These are phyloP conservation scores for Zaprionus africanus DNA, from an alignment of 1,140 invertebrate species.

Conservation along the genomic window DNA sequence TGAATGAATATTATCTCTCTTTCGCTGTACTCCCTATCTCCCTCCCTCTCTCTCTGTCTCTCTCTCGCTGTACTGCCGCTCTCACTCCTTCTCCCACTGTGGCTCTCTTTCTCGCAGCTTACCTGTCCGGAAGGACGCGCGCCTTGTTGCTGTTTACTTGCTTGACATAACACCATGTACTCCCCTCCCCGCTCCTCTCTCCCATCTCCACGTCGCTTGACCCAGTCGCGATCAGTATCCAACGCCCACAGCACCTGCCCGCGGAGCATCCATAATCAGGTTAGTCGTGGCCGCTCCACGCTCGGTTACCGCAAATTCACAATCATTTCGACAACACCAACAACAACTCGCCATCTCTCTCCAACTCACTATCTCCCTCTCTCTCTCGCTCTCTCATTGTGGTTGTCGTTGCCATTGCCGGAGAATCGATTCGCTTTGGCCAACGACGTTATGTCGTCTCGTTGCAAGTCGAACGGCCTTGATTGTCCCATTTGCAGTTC, in stretches of 20 bases:
- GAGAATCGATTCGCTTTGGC: conserved; percentile 72
- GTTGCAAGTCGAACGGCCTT: conserved; percentile 68
- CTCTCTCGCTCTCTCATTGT: conserved; percentile 3
- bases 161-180: neutral
- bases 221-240: neutral
- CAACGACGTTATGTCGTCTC: conserved; percentile 58
- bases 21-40: neutral
- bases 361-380: neutral
- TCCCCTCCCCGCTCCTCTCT: too few relatives aligned
- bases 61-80: neutral
- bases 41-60: neutral
- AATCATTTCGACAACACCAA: conserved; percentile 31
- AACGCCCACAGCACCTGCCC: conserved; percentile 32
- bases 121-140: neutral
- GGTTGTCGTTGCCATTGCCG: conserved; percentile 13
- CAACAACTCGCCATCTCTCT: conserved; percentile 15
- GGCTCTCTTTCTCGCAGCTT: neutral
- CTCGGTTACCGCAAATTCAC: conserved; percentile 27
- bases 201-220: neutral
- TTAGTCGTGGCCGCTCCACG: conserved; percentile 54
- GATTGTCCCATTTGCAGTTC: conserved; percentile 48
- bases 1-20: conserved; percentile 66
- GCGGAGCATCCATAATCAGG: conserved; percentile 40
- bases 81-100: neutral
- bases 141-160: neutral